Evolutionary conservation across 2,888 invertebrate genomes (phyloP).

Genomic region (Melinopterus prodromus): DNA sequence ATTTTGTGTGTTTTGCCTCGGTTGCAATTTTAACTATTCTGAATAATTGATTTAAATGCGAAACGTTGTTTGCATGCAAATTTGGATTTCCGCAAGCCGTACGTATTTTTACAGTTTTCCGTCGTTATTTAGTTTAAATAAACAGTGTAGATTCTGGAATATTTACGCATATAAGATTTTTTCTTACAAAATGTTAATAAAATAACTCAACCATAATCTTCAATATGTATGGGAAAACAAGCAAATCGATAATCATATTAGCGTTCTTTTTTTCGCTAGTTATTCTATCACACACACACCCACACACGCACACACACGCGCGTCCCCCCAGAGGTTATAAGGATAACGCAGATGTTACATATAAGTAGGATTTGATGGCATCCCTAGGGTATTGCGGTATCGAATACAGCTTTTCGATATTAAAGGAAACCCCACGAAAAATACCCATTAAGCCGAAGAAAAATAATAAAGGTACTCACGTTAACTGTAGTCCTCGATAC

Average conservation of each 20-base stretch:
- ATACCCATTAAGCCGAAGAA: not conserved
- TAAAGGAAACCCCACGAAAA: not conserved
- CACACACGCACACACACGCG: not conserved
- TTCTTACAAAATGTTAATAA: too few relatives aligned
- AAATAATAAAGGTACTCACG: slow-evolving; percentile 65
- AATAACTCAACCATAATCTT: too few relatives aligned
- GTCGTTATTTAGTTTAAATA: too few relatives aligned
- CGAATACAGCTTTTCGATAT: not conserved
- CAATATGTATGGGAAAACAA: not conserved
- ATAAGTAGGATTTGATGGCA: not conserved
- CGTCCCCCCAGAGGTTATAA: not conserved
- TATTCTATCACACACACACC: not conserved
- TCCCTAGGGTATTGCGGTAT: not conserved
- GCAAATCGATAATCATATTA: not conserved
- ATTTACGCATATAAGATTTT: too few relatives aligned
- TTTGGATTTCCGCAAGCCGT: too few relatives aligned
- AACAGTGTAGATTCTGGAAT: too few relatives aligned
- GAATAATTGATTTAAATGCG: too few relatives aligned
- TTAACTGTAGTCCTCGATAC: slow-evolving; percentile 75
- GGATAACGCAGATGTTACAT: not conserved
- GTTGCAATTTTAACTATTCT: too few relatives aligned
- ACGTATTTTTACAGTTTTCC: too few relatives aligned
- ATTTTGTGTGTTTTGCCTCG: too few relatives aligned
- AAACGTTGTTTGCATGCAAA: too few relatives aligned
- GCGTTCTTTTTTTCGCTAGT: not conserved